These are phyloP conservation scores for Bimastos eiseni DNA, from an alignment of 2,888 invertebrate genomes.

Conservation along the genomic window DNA sequence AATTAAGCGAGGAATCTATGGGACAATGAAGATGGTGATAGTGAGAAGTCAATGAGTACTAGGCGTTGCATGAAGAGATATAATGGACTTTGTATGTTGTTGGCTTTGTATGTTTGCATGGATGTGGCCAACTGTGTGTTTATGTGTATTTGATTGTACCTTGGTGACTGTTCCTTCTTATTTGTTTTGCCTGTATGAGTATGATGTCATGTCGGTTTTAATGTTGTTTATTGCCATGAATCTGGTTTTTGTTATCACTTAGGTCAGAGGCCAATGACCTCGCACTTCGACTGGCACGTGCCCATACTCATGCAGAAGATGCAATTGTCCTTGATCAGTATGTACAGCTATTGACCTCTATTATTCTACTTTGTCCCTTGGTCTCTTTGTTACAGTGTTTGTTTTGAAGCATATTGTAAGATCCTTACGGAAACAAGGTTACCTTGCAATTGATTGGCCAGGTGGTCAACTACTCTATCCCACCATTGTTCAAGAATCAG, in stretches of 20 bases:
- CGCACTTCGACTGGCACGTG: constrained; percentile 83
- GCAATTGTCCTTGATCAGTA: constrained; percentile 94
- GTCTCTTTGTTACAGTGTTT: not conserved
- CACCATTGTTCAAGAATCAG: not conserved
- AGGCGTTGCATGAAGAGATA: not conserved
- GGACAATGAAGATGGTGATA: not conserved
- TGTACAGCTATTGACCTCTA: constrained; percentile 65
- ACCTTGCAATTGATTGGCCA: not conserved
- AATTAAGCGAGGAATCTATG: not conserved
- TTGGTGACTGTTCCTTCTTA: not conserved
- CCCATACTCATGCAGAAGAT: constrained; percentile 85
- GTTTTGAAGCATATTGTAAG: not conserved
- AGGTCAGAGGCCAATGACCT: constrained; percentile 96
- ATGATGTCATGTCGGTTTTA: not conserved
- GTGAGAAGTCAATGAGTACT: not conserved
- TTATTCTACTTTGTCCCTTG: not conserved
- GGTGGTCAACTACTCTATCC: not conserved
- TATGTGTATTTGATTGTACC: not conserved
- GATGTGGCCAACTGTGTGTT: not conserved
- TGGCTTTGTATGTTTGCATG: not conserved
- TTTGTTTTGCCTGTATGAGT: not conserved
- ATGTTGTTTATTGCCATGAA: not conserved
- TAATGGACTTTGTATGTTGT: not conserved
- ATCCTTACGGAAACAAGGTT: not conserved
- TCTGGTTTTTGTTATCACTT: not conserved